Evolutionary conservation across 2,888 invertebrate species (phyloP).

Genomic region (Smittia aterrima): DNA sequence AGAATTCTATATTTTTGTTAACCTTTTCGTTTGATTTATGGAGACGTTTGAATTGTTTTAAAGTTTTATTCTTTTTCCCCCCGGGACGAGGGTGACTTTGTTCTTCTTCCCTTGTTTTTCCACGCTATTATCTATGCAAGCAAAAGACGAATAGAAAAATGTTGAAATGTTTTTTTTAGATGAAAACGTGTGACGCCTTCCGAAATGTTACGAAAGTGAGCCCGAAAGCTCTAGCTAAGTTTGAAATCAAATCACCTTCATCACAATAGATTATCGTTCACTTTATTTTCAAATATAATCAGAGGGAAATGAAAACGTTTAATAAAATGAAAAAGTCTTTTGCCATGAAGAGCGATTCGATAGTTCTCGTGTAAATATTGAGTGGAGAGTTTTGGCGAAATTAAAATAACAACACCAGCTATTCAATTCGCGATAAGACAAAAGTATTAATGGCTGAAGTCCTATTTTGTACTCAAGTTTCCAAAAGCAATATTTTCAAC

Average conservation of each 20-base stretch:
- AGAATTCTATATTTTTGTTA: background rate
- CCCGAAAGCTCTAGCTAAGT: too few species aligned
- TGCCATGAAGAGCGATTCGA: too few species aligned
- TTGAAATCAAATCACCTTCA: too few species aligned
- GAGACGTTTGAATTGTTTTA: background rate
- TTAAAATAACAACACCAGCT: conserved; percentile 1
- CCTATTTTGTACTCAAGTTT: conserved; percentile 41
- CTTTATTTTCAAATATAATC: too few species aligned
- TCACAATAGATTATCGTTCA: too few species aligned
- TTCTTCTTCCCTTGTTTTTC: background rate
- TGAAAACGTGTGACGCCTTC: too few species aligned
- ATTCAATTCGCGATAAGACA: conserved; percentile 13
- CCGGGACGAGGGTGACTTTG: background rate
- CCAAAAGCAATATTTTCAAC: conserved; percentile 41
- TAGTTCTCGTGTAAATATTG: background rate
- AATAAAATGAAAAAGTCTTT: too few species aligned
- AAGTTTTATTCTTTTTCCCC: background rate
- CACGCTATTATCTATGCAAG: too few species aligned
- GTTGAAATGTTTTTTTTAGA: too few species aligned
- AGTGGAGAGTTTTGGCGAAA: background rate
- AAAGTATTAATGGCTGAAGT: conserved; percentile 41
- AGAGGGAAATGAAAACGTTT: too few species aligned
- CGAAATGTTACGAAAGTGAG: too few species aligned
- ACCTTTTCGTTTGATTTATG: background rate
- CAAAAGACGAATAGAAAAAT: too few species aligned